Percentiles rank a stretch among this genome's conserved stretches.
Conservation (phyloP, 1,140 invertebrate genomes). For the Tetramorium parvispinum region DNA sequence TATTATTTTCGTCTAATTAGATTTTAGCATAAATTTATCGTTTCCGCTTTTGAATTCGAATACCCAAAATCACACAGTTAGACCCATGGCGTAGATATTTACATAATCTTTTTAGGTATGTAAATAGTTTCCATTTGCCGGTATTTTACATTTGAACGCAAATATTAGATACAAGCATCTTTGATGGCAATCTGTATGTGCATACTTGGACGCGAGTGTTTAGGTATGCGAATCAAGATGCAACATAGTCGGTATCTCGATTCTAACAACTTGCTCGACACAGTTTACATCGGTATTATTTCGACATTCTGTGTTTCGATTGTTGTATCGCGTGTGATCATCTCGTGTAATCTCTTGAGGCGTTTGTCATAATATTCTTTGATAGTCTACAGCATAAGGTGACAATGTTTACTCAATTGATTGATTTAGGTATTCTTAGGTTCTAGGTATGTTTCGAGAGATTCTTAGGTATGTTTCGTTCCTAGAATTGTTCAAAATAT, state of each 20-base stretch:
- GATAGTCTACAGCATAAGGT: background rate
- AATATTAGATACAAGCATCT: background rate
- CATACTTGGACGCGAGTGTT: background rate
- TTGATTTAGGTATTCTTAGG: background rate
- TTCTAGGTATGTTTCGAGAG: background rate
- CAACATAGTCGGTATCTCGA: background rate
- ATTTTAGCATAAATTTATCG: background rate
- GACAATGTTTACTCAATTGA: background rate
- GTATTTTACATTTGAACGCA: constrained; percentile 15
- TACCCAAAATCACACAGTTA: background rate
- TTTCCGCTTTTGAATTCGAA: background rate
- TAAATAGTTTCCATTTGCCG: background rate
- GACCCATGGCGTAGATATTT: background rate
- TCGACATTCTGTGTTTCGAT: background rate
- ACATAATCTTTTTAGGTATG: background rate
- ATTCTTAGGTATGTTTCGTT: background rate
- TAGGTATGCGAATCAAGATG: constrained; percentile 36
- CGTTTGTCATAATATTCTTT: background rate
- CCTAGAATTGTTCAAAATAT: background rate
- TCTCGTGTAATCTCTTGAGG: background rate
- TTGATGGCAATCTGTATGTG: background rate
- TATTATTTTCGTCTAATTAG: background rate
- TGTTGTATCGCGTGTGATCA: background rate
- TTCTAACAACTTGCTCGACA: constrained; percentile 34
- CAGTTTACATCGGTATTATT: constrained; percentile 17